A percentile compares a stretch with the other conserved stretches of the same genome.
Conservation (phyloP, 2,113 vertebrate genomes). For the Xiphophorus couchianus region DNA sequence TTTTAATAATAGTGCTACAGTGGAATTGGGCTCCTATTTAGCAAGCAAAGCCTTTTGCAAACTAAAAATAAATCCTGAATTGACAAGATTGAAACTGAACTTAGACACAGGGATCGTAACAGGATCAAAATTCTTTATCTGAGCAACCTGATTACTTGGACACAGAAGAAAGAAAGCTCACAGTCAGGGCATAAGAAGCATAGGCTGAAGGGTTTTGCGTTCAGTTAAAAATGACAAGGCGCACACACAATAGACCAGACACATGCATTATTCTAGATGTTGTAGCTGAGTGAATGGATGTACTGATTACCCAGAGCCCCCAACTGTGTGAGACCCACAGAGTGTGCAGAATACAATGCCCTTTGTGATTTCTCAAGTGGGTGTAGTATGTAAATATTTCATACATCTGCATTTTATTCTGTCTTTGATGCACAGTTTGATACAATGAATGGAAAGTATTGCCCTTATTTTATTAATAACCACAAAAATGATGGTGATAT, state of each 20-base stretch:
- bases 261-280: constrained; percentile 36
- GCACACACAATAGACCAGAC: constrained; percentile 41
- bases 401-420: constrained; percentile 3
- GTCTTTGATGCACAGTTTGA: constrained; percentile 1
- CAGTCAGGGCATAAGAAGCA: neutral
- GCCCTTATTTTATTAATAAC: neutral
- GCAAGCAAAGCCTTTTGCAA: constrained; percentile 9
- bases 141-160: neutral
- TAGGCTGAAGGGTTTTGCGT: constrained; percentile 13
- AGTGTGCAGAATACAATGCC: constrained; percentile 36
- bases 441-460: constrained; percentile 3
- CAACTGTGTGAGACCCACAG: constrained; percentile 35
- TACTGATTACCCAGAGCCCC: constrained; percentile 33
- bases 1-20: constrained; percentile 51
- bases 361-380: constrained; percentile 46
- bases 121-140: neutral
- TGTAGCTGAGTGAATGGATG: constrained; percentile 34
- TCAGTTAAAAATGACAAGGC: constrained; percentile 4
- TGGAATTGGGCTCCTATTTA: constrained; percentile 40
- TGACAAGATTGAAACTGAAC: neutral
- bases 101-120: neutral
- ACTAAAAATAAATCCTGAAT: constrained; percentile 1
- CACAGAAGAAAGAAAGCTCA: neutral
- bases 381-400: constrained; percentile 19
- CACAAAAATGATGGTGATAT: no score